Conservation (phyloP, 2,888 invertebrate genomes). For the Lasioglossum oenotherae region DNA sequence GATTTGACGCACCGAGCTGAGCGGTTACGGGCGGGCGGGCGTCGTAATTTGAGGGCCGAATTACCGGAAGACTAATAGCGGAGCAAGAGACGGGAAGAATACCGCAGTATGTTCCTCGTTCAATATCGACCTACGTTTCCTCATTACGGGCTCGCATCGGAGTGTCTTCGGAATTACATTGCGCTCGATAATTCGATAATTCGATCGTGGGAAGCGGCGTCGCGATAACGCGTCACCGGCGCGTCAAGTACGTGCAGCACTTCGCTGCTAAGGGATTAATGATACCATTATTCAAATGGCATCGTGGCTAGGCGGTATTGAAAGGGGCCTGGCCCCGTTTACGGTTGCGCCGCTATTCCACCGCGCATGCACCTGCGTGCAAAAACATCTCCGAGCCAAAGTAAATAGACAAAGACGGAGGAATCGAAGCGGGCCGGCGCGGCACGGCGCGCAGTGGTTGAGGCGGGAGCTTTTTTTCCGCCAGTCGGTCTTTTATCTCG, state of each 20-base stretch:
- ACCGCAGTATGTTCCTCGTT: conserved; percentile 4
- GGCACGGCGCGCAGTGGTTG: not conserved
- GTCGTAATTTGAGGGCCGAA: not conserved
- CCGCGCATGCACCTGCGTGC: conserved; percentile 5
- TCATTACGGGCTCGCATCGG: conserved; percentile 1
- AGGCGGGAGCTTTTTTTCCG: conserved; percentile 30
- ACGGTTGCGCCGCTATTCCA: conserved; percentile 19
- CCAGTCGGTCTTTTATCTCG: conserved; percentile 35
- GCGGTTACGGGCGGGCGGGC: too few relatives aligned
- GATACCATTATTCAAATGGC: conserved; percentile 60
- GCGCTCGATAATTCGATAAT: conserved; percentile 37
- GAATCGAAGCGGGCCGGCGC: conserved; percentile 19
- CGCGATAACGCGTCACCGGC: not conserved
- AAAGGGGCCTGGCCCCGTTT: conserved; percentile 30
- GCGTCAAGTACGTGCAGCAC: conserved; percentile 34
- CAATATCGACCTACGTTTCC: not conserved
- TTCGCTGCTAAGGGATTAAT: conserved; percentile 50
- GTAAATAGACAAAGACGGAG: conserved; percentile 40
- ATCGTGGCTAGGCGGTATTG: conserved; percentile 33
- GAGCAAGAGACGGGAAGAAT: not conserved
- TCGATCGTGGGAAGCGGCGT: conserved; percentile 27
- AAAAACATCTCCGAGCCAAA: conserved; percentile 33
- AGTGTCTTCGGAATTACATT: conserved; percentile 13
- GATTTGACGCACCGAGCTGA: not conserved
- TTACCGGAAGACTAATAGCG: not conserved